Base-by-base conservation (phyloP, 2,888 invertebrate species). In the Caprella mutica region DNA sequence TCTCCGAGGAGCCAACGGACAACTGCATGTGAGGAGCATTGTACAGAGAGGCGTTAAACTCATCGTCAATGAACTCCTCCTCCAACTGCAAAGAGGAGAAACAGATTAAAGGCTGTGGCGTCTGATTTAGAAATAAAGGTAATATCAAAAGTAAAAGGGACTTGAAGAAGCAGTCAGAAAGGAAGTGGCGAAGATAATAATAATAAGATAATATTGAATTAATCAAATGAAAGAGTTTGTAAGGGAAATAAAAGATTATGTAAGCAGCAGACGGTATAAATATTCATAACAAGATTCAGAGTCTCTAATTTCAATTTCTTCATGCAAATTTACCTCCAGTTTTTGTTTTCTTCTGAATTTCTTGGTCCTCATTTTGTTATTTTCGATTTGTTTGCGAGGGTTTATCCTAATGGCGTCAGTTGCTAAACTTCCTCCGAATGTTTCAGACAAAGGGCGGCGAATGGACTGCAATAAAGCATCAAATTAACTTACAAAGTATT, bases 1-100 rank as follows among this genome's bases (percentile, higher is more conserved):
- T 64, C 55, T 64, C 64, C 3, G 64, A 60, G 52, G 64, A 64
- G 42, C 64, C 64, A 12, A 64, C 60, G 5, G 64, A 64, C 35
- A 64, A 58, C 56, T 64, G 64, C 64, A 64, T 64, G 53, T 64
- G 64, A 8, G 64, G 64, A 50, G 60, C 60, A 42, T 64, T 57
- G 58, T 57, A 64, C 38, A 64, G 38, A 17, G 39, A 24, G 14
- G 64, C 60, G 42, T 64, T 58, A 58, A 64, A 64, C 56, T 64
- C 64, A 44, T 64, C 64, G 42, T 64, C 64, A 50, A 64, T 59
- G 46, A 64, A 64, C 56, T 64, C 64, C 51, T 64, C 64, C 53
- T 64, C 64, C 12, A 60, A 51, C 64, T 64, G 55, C 8, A 40
- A 40, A 39, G 21, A 24, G 27, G n/a, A 48, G 23, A 19, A 48